phyloP scores from a whole-genome alignment of 2,888 invertebrate species.

The Malthinus flaveolus region DNA sequence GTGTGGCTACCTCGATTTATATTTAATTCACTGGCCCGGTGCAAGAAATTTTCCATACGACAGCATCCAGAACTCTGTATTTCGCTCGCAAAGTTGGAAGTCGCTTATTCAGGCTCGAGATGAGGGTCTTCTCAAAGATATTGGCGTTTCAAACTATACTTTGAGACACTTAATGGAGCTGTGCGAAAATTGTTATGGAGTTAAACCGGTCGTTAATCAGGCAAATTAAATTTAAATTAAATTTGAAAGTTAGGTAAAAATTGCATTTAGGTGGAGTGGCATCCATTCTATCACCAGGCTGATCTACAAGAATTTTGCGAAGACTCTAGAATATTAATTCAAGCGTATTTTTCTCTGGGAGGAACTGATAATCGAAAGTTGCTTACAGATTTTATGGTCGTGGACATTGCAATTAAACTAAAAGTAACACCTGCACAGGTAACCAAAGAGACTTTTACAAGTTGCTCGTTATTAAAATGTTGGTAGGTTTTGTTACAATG shows the following conservation, averaged over 20 bases:
- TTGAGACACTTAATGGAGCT: conserved; percentile 69
- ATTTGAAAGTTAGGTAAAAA: too few relatives aligned
- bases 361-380: conserved; percentile 59
- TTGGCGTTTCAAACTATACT: conserved; percentile 84
- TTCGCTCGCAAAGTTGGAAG: conserved; percentile 70
- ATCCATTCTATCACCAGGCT: conserved; percentile 71
- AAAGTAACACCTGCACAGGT: conserved; percentile 65
- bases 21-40: conserved; percentile 84
- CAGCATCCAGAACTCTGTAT: conserved; percentile 59
- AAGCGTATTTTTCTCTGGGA: conserved; percentile 81
- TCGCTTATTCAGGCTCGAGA: conserved; percentile 66
- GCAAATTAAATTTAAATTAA: conserved; percentile 49
- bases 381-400: conserved; percentile 62
- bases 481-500: conserved; percentile 67
- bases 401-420: conserved; percentile 62
- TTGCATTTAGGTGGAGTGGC: conserved; percentile 70
- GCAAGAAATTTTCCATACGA: conserved; percentile 58
- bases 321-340: conserved; percentile 67
- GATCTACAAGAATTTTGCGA: conserved; percentile 67
- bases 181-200: conserved; percentile 56
- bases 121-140: conserved; percentile 63
- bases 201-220: conserved; percentile 75
- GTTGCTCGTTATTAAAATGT: not conserved
- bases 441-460: not conserved
- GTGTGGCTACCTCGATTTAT: conserved; percentile 73